These are phyloP conservation scores for Tineola bisselliella DNA, from an alignment of 2,888 invertebrate species.

Conservation along the genomic window DNA sequence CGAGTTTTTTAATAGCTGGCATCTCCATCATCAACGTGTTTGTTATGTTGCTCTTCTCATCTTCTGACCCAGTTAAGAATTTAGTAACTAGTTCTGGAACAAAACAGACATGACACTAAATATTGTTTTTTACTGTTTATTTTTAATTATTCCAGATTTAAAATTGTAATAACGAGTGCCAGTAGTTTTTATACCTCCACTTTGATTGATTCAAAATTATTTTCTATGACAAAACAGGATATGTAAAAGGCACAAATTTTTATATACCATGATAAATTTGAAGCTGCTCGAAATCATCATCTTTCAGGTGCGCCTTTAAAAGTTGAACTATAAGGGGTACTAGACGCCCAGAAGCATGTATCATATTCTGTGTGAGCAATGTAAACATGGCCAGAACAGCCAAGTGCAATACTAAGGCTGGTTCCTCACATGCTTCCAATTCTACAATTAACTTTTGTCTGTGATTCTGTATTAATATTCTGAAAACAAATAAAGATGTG, in stretches of 20 bases:
- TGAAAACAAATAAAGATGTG: constrained; percentile 44
- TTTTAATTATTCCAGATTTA: no score
- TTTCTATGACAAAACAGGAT: no score
- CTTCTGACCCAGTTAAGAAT: constrained; percentile 43
- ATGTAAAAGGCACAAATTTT: neutral
- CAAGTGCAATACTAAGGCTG: constrained; percentile 82
- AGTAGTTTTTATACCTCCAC: no score
- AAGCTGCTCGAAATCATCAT: constrained; percentile 72
- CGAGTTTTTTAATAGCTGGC: constrained; percentile 40
- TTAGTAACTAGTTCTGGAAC: constrained; percentile 46
- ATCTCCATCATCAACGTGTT: constrained; percentile 41
- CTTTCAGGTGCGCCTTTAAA: constrained; percentile 74
- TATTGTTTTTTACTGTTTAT: neutral
- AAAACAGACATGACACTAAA: no score
- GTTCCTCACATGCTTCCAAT: constrained; percentile 77
- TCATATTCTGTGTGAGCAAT: constrained; percentile 79
- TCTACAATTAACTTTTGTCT: constrained; percentile 84
- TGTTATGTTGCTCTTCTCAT: constrained; percentile 37
- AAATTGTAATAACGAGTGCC: no score
- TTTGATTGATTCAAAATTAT: no score
- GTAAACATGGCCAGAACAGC: constrained; percentile 83
- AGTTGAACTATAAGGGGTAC: constrained; percentile 82
- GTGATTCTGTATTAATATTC: constrained; percentile 79
- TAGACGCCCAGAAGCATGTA: constrained; percentile 94
- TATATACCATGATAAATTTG: constrained; percentile 80